Evolutionary conservation across 2,113 vertebrate genomes (phyloP).

Genomic region (Periophthalmus modestus): DNA sequence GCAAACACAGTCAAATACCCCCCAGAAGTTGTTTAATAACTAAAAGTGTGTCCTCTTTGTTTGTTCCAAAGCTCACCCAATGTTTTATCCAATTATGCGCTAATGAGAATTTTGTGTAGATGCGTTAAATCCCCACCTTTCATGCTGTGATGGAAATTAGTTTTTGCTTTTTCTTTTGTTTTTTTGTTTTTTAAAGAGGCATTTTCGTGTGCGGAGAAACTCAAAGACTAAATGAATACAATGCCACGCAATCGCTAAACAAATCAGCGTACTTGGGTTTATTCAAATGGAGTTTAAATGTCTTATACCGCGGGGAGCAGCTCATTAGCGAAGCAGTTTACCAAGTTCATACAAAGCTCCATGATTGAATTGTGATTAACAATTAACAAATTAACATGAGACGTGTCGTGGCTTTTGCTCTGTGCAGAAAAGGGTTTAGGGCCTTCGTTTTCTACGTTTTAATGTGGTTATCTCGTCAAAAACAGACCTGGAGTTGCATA

Average conservation of each 20-base stretch:
- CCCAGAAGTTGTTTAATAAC: conserved; percentile 13
- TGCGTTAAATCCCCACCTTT: conserved; percentile 10
- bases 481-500: too few species aligned
- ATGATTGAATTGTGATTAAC: neutral
- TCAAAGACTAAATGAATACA: neutral
- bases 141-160: conserved; percentile 11
- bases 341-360: neutral
- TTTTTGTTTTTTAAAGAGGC: neutral
- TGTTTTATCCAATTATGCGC: conserved; percentile 12
- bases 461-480: too few species aligned
- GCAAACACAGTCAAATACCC: conserved; percentile 10
- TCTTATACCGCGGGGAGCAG: neutral
- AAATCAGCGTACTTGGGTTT: conserved; percentile 2
- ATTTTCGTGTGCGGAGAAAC: neutral
- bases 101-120: conserved; percentile 11
- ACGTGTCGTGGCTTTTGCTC: neutral
- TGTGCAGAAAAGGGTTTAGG: neutral
- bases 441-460: neutral
- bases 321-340: conserved; percentile 8
- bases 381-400: neutral
- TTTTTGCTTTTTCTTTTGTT: neutral
- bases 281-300: conserved; percentile 1
- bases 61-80: conserved; percentile 9
- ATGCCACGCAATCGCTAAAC: conserved; percentile 1
- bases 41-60: conserved; percentile 13